A percentile compares a stretch with the other conserved stretches of the same genome.
phyloP scores from a whole-genome alignment of 2,113 vertebrate genomes.

The Solea solea region DNA sequence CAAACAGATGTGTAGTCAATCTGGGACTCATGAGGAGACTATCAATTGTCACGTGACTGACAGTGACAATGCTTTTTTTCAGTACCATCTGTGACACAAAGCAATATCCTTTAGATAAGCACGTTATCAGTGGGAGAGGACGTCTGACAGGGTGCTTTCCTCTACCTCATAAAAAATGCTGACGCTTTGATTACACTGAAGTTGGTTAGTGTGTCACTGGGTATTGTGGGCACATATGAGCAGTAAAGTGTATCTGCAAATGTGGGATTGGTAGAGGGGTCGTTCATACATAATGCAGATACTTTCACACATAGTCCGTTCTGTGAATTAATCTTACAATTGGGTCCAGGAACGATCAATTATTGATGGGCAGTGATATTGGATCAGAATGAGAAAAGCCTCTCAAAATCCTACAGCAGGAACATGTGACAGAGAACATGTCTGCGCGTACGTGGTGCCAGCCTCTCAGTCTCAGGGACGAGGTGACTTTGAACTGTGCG shows the following conservation, averaged over 20 bases:
- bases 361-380: constrained; percentile 77
- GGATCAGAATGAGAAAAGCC: constrained; percentile 58
- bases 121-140: constrained; percentile 50
- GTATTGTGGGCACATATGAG: constrained; percentile 39
- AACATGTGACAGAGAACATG: constrained; percentile 46
- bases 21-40: constrained; percentile 27
- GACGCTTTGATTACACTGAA: constrained; percentile 67
- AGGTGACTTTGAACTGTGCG: constrained; percentile 79
- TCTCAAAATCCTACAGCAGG: constrained; percentile 21
- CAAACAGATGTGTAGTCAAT: constrained; percentile 20
- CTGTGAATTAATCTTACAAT: constrained; percentile 78
- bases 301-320: constrained; percentile 54
- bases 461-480: constrained; percentile 68
- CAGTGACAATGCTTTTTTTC: constrained; percentile 34
- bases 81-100: constrained; percentile 38
- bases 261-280: background rate
- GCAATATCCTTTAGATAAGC: constrained; percentile 72
- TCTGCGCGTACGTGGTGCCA: constrained; percentile 51
- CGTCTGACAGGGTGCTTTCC: constrained; percentile 57
- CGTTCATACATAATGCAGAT: constrained; percentile 80
- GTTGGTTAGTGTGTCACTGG: constrained; percentile 75
- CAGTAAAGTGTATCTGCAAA: constrained; percentile 11
- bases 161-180: constrained; percentile 70
- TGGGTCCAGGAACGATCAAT: constrained; percentile 74
- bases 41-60: constrained; percentile 25